Conservation (phyloP, 2,797 vertebrate species). For the Anabacerthia variegaticeps region DNA sequence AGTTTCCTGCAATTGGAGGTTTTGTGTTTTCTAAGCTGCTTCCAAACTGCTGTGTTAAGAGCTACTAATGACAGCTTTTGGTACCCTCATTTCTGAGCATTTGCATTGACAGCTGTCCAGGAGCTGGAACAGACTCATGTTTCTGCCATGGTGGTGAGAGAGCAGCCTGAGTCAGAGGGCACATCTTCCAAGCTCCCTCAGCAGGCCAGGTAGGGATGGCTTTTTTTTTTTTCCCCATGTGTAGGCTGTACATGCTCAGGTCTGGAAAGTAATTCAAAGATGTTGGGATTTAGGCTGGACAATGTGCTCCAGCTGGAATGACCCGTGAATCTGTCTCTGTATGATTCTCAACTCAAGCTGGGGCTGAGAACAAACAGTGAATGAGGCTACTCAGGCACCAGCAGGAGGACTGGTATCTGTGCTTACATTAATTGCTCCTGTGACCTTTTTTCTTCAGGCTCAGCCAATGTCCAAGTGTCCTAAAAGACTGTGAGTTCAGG, state of each 20-base stretch:
- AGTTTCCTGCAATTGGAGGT: background rate
- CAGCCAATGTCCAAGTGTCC: background rate
- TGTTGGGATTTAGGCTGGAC: background rate
- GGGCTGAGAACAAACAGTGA: background rate
- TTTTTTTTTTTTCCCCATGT: background rate
- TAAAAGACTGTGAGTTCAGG: background rate
- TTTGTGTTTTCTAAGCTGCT: background rate
- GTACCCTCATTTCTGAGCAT: background rate
- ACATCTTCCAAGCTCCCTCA: background rate
- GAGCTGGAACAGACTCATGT: background rate
- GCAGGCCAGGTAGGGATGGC: background rate
- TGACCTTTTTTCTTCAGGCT: background rate
- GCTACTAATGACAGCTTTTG: background rate
- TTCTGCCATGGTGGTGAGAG: background rate
- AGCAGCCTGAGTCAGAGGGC: background rate
- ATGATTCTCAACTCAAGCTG: background rate
- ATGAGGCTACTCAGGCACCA: background rate
- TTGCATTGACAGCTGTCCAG: background rate
- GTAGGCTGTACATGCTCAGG: background rate
- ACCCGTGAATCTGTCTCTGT: background rate
- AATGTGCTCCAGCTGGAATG: background rate
- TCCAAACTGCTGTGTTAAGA: background rate
- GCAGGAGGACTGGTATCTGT: background rate
- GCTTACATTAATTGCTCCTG: background rate
- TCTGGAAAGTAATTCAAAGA: background rate